Evolutionary conservation across 1,140 invertebrate species (phyloP), one percentile per base, ranked within the genome.

Genomic region (Drosophila mojavensis): DNA sequence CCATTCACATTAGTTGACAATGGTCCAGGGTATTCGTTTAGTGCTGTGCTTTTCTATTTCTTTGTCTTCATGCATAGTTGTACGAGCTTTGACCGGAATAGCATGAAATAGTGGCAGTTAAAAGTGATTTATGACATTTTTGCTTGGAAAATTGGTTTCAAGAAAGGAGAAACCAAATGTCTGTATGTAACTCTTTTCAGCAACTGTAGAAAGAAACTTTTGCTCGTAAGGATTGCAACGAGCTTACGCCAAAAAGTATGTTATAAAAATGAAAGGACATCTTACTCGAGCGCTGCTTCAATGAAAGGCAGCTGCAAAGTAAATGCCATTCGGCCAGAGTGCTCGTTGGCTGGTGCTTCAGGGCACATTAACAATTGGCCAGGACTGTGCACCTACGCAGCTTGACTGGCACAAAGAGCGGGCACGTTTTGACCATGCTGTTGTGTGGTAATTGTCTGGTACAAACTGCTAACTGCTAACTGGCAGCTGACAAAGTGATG

Each of bases 401-500:
- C 60, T 30, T 17, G 43, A 47, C 7, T 47, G 47, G 61, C 58
- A 62, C 28, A 60, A 43, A 69, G 36, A 69, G 56, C 54, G 24
- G 60, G 68, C 82, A 79, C 79, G 67, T 77, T 86, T 86, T 67
- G 76, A 71, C 67, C 70, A 20, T 50, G 71, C 9, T 50, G 64
- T 64, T 54, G 41, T 45, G 10, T 56, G 66, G 39, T 63, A 48
- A 66, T 67, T 59, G 69, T 68, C 62, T 24, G 53, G 55, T 54
- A 39, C 20, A 30, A 55, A 53, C 65, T 56, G 75, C 50, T 65
- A 55, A 53, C 65, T 56, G 75, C 50, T 65, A 80, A 45, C 65
- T 68, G 75, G 41, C 69, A 80, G 59, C 53, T 63, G 50, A 11
- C 66, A 76, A 81, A 84, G 71, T 86, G 75, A 81, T 81, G 75